Evolutionary conservation across 2,113 vertebrate genomes (phyloP), one percentile per base, ranked within the genome.

Genomic region (Colaptes auratus): DNA sequence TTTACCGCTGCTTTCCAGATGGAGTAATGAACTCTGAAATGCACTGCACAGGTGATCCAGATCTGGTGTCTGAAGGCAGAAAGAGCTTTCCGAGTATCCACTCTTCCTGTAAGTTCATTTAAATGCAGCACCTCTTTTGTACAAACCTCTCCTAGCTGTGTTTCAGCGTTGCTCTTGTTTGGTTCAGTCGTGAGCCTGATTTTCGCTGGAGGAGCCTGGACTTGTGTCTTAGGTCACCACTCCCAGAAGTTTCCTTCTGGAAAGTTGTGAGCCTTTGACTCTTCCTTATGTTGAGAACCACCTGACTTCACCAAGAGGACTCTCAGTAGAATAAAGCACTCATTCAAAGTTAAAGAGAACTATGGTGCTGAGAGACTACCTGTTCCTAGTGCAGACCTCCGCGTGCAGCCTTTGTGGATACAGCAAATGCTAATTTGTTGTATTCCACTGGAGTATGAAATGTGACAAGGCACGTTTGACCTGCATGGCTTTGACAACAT

Each of bases 71-170:
- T 11, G 99, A 99, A 97, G 99, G 99, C 91, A 98, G 99, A 61
- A 99, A 99, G 97, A 99, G 99, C 93, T 99, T 99, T 95, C 99
- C 99, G 35, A 99, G 99, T 97, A 99, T 99, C 96, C 99, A 99
- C 71, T 99, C 99, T 33, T 99, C 99, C 96, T 99, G 99, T 99
- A 97, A 99, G 99, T 99, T 86, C 53, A 58, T 53, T 88, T 48
- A 77, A 64, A 80, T 19, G 25, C 31, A 19, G 23, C 28, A 21
- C 31, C 10, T 50, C 36, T 28, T n/a, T 4, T 33, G 27, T 14
- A 28, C 69, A 91, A 82, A 53, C 5, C 25, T 72, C 8, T 55
- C n/a, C 19, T 74, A 15, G 15, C 10, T 60, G 0, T 80, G 52
- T 21, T 64, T 91, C 78, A 31, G 31, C 48, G 44, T 69, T 77